phyloP scores from a whole-genome alignment of 2,113 vertebrate species.

The Cnemophilus loriae region DNA sequence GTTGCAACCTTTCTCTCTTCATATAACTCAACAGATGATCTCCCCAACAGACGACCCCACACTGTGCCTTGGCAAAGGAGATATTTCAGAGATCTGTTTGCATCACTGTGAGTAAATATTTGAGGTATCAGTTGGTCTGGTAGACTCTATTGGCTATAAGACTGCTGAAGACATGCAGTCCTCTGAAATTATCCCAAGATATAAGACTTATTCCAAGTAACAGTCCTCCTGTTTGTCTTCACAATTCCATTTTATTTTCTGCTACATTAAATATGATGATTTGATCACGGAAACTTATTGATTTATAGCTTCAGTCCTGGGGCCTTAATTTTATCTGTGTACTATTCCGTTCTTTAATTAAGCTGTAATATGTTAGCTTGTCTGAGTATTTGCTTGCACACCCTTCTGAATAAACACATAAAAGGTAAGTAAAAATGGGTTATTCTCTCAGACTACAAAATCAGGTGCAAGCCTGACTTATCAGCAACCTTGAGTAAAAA shows the following conservation, averaged over 20 bases:
- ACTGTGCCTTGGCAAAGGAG: background rate
- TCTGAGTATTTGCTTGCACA: background rate
- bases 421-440: background rate
- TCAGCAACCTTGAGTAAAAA: background rate
- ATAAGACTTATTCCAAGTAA: background rate
- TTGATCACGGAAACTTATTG: background rate
- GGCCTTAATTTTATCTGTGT: background rate
- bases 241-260: background rate
- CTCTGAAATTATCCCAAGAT: background rate
- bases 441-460: background rate
- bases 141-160: background rate
- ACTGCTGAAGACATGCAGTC: background rate
- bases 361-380: background rate
- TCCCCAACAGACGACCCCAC: background rate
- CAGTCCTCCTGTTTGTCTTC: background rate
- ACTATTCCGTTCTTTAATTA: background rate
- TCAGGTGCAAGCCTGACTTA: background rate
- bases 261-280: background rate
- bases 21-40: background rate
- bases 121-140: background rate
- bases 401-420: background rate
- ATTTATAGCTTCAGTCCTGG: background rate
- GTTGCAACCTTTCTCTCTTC: background rate
- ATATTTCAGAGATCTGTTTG: background rate
- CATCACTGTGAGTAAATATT: constrained; percentile 9